A percentile compares a stretch with the other conserved stretches of the same genome.
Evolutionary conservation across 2,113 vertebrate species (phyloP).

Genomic region (Eolophus roseicapilla): DNA sequence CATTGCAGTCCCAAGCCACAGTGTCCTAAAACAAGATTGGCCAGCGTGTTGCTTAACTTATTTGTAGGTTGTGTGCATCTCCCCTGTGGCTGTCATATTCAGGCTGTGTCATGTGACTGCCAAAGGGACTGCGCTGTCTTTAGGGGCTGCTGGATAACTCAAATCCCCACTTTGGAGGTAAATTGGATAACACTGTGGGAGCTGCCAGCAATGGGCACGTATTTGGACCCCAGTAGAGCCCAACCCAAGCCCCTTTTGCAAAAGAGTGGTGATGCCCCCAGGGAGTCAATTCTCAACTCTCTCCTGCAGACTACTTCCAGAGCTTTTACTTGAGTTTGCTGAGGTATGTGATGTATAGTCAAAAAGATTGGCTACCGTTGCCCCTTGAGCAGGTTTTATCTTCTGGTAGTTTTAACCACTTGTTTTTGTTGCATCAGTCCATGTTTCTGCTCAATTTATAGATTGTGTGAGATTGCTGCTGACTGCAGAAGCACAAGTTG

Average conservation of each 20-base stretch:
- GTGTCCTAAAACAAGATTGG: not conserved
- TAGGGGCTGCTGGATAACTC: not conserved
- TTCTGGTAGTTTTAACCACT: not conserved
- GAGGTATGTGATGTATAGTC: not conserved
- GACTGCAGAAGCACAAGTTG: constrained; percentile 84
- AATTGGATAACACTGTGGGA: not conserved
- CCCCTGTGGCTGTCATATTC: not conserved
- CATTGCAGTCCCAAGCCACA: not conserved
- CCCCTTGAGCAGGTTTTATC: not conserved
- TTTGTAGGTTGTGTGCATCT: not conserved
- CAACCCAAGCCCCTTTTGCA: not conserved
- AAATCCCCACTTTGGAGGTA: not conserved
- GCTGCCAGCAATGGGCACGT: not conserved
- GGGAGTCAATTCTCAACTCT: not conserved
- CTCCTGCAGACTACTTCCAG: not conserved
- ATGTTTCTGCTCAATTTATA: constrained; percentile 56
- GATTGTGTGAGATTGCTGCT: constrained; percentile 97
- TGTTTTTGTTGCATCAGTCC: not conserved
- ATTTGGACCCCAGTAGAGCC: not conserved
- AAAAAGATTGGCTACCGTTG: not conserved
- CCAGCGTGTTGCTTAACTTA: not conserved
- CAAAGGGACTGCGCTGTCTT: not conserved
- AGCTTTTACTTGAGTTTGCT: not conserved
- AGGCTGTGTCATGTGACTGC: not conserved
- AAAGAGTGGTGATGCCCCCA: not conserved